phyloP scores from a whole-genome alignment of 2,888 invertebrate species.

The Cheilosia urbana region DNA sequence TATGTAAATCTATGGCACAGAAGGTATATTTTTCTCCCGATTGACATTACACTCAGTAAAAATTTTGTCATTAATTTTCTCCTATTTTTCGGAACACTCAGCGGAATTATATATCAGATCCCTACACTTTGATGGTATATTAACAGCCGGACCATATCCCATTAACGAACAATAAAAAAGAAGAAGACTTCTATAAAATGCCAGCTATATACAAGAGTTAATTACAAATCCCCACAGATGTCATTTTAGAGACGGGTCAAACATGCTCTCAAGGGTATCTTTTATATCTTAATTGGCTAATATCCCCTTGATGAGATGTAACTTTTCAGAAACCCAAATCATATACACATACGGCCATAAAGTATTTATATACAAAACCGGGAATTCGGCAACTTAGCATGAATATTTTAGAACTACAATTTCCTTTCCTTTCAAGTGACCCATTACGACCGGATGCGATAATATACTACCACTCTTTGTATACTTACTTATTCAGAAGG shows the following conservation, averaged over 20 bases:
- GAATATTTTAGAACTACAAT: slow-evolving; percentile 57
- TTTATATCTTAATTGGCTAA: slow-evolving; percentile 32
- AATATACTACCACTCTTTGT: neutral
- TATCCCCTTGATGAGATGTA: slow-evolving; percentile 47
- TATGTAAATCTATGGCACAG: too few species aligned
- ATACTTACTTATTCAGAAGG: slow-evolving; percentile 53
- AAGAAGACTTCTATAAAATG: neutral
- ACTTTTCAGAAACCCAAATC: slow-evolving; percentile 21
- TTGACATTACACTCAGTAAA: too few species aligned
- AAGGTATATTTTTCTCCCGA: too few species aligned
- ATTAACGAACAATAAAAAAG: too few species aligned
- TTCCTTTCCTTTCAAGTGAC: slow-evolving; percentile 54
- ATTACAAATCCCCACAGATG: slow-evolving; percentile 27
- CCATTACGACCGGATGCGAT: slow-evolving; percentile 3
- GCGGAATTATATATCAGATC: too few species aligned
- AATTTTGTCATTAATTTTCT: too few species aligned
- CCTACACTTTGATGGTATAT: too few species aligned
- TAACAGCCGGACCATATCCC: too few species aligned
- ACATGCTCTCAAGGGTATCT: slow-evolving; percentile 40
- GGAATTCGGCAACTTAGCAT: slow-evolving; percentile 20
- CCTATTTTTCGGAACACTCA: too few species aligned
- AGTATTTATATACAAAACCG: neutral
- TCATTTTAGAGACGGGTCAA: slow-evolving; percentile 32
- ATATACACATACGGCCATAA: neutral
- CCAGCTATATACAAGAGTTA: neutral